Base-by-base conservation (phyloP, 2,888 invertebrate species). In the Diplazon laetatorius region DNA sequence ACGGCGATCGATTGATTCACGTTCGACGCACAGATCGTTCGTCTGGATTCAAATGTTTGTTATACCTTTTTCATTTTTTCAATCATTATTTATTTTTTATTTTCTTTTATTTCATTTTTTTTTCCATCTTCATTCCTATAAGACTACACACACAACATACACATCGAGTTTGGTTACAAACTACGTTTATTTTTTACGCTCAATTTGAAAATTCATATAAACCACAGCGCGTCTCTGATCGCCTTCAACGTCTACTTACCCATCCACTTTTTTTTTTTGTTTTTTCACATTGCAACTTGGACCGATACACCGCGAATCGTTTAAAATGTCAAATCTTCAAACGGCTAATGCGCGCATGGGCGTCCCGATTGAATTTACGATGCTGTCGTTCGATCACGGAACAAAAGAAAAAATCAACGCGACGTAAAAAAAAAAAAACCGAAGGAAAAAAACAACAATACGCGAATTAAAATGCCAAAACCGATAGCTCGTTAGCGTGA, bases 111-210 rank as follows among this genome's bases (percentile, higher is more conserved):
- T 79, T 79, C 76, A 74, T 76, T 69, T 79, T 73, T 78, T 63
- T 76, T 80, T 65, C 76, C 79, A 82, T 80, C 82, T 86, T 84
- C 84, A 85, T 84, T 85, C 84, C 80, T 83, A 82, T 87, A 90
- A 86, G 87, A 88, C 89, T 89, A 90, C 89, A 89, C 89, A 90
- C 90, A 89, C 89, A 89, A 90, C 90, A 89, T 90, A 89, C 90
- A 90, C 89, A 89, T 89, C 85, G 85, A 89, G 85, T 88, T 84
- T 86, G 83, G 82, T 86, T 88, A 89, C 84, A 87, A 89, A 88
- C 89, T 89, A 89, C 85, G 76, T 84, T 87, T 89, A 89, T 85
- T 74, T 84, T 87, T 88, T 88, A 80, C 82, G 82, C 86, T 87
- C 75, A 80, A 73, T 76, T 77, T 70, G 57, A 73, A 42, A 55